Base-by-base conservation (phyloP, 2,888 invertebrate genomes). In the Drosophila siamana region DNA sequence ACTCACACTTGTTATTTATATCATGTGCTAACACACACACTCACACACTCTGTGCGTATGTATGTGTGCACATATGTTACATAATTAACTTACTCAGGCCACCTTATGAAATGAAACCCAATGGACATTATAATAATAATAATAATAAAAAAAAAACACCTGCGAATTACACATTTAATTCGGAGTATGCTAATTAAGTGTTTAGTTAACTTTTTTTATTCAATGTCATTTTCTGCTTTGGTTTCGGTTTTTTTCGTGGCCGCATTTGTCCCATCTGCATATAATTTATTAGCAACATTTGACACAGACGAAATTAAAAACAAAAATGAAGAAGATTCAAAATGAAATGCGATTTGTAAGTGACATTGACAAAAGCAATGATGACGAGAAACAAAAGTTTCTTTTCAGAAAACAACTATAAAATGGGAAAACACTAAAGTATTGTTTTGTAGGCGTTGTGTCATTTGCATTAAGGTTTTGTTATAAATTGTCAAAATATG, bases 1-100 rank as follows among this genome's bases (percentile, higher is more conserved):
- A 74, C 48, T 61, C 74, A 55, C 61, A 74, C 74, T 74, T 74
- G 66, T 51, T 61, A 74, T 74, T 74, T 74, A 66, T 74, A 74
- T 69, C 74, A 57, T 65, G 73, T 74, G 65, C 73, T 63, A 55
- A 55, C 15, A 8, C 47, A 19, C 30, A 43, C 19, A 43, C 54
- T n/a, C 16, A 22, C 11, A 26, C 26, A 26, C 5, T 6, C 8
- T 33, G 9, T 30, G 47, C 38, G 26, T 43, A 16, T 30, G 33
- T 24, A 16, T 30, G 33, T 24, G 19, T 57, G 33, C 38, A 52
- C 40, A 48, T 26, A 38, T 56, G 36, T 65, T 66, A 60, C 60
- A 54, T 70, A 71, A 66, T 64, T 28, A 50, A 38, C 41, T 41
- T 41, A 55, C 64, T 56, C 19, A 28, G 41, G 36, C 36, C 41